phyloP scores from a whole-genome alignment of 2,888 invertebrate genomes.

The Amphipoea lucens region DNA sequence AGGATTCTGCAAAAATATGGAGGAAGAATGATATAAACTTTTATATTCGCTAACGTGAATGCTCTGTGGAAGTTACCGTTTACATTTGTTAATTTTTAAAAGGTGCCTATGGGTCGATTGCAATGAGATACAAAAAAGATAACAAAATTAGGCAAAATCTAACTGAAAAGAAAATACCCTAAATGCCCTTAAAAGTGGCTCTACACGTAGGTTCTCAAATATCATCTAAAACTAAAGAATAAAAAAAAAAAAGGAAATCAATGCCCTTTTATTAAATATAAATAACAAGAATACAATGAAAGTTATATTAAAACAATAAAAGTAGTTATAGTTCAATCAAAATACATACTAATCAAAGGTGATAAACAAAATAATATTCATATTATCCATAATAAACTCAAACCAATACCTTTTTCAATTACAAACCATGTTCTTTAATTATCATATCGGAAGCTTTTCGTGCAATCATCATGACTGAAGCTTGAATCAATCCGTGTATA shows the following conservation, averaged over 20 bases:
- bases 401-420: background rate
- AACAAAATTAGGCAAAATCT: background rate
- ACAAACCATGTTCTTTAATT: constrained; percentile 38
- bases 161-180: background rate
- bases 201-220: background rate
- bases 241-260: background rate
- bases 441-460: constrained; percentile 54
- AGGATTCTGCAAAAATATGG: background rate
- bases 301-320: background rate
- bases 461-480: constrained; percentile 51
- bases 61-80: background rate
- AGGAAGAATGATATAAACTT: background rate
- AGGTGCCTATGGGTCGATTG: background rate
- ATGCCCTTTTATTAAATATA: background rate
- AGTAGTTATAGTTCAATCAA: background rate
- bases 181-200: background rate
- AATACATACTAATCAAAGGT: background rate
- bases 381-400: background rate
- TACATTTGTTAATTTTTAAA: background rate
- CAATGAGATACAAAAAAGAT: background rate
- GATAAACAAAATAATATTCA: background rate
- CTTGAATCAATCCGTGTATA: constrained; percentile 35
- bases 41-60: background rate
- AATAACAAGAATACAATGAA: too few relatives aligned
- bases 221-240: background rate